Percentiles rank a stretch among this genome's conserved stretches.
Evolutionary conservation across 2,113 vertebrate species (phyloP).

Genomic region (Macheiramphus alcinus): DNA sequence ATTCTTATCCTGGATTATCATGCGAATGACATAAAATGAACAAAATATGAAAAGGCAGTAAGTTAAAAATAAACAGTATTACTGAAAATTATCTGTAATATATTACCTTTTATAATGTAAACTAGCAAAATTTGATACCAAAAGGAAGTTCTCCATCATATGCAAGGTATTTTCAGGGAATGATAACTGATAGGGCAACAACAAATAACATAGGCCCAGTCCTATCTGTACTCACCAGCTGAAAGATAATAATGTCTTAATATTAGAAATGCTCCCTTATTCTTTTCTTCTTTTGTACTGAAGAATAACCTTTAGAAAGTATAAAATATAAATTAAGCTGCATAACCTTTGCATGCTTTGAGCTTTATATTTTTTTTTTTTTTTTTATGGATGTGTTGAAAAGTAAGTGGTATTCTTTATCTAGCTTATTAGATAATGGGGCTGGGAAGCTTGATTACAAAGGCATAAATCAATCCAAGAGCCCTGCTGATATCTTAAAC

Average conservation of each 20-base stretch:
- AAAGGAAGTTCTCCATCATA: neutral
- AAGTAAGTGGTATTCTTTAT: neutral
- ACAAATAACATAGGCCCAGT: neutral
- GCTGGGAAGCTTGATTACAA: slow-evolving; percentile 20
- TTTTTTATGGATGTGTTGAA: neutral
- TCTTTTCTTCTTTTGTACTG: neutral
- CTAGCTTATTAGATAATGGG: neutral
- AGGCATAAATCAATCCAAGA: neutral
- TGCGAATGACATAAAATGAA: neutral
- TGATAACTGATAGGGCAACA: neutral
- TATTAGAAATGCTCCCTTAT: neutral
- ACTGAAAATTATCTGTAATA: neutral
- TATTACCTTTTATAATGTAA: neutral
- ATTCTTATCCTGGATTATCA: neutral
- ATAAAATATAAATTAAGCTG: slow-evolving; percentile 22
- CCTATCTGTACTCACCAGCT: neutral
- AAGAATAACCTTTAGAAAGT: neutral
- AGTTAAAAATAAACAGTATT: neutral
- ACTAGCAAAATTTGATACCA: neutral
- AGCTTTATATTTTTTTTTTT: neutral
- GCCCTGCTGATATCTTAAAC: slow-evolving; percentile 1
- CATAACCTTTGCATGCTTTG: neutral
- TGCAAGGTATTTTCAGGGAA: neutral
- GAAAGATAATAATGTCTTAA: neutral
- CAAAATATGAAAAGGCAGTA: neutral